These are phyloP conservation scores for Cyprinodon brontotheroides DNA, from an alignment of 2,113 vertebrate genomes.

Conservation along the genomic window DNA sequence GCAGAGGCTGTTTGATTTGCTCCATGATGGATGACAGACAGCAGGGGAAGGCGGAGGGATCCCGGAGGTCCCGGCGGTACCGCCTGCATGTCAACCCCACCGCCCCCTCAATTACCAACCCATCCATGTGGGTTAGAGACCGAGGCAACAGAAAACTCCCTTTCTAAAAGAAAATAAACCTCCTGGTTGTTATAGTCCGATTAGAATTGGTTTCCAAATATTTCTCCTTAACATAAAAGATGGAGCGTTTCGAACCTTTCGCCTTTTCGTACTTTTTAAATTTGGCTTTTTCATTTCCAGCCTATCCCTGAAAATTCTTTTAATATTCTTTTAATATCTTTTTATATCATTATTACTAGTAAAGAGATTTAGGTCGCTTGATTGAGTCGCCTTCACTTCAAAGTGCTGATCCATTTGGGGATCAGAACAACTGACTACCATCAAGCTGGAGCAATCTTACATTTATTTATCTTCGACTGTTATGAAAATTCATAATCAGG, in stretches of 20 bases:
- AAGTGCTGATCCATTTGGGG: no score
- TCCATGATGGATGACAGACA: slow-evolving; percentile 69
- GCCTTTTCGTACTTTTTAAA: not conserved
- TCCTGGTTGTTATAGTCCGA: not conserved
- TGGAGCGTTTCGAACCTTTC: not conserved
- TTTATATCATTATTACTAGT: no score
- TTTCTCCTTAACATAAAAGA: not conserved
- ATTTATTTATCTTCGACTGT: no score
- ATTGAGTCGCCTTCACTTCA: no score
- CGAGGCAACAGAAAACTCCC: not conserved
- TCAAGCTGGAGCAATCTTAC: no score
- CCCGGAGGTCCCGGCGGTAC: slow-evolving; percentile 50
- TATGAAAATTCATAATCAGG: no score
- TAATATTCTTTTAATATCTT: no score
- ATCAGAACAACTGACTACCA: not conserved
- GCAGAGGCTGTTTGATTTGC: slow-evolving; percentile 61
- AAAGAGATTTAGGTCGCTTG: no score
- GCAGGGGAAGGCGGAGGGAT: not conserved
- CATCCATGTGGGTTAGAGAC: slow-evolving; percentile 51
- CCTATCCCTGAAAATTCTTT: not conserved
- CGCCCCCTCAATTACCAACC: slow-evolving; percentile 70
- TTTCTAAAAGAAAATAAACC: not conserved
- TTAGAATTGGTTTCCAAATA: not conserved
- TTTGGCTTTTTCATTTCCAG: not conserved
- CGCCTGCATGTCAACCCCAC: slow-evolving; percentile 48